Evolutionary conservation across 92 coral and sea anemone genomes (phyloP).

Genomic region (Palythoa grandis): DNA sequence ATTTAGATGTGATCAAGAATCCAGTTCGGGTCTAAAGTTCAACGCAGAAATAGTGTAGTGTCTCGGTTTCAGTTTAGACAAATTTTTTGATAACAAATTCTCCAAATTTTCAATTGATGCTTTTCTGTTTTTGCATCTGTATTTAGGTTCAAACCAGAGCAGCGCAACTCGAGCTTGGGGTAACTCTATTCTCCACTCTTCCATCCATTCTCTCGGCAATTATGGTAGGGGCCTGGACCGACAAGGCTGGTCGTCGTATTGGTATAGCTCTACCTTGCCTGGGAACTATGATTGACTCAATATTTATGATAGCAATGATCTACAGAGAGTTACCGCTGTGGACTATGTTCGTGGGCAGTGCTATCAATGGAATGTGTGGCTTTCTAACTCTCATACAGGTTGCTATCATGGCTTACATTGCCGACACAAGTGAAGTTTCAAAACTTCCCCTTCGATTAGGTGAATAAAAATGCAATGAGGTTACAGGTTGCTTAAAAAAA

Average conservation of each 20-base stretch:
- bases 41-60: no score
- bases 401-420: slow-evolving; percentile 69
- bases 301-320: slow-evolving; percentile 43
- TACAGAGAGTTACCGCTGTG: slow-evolving; percentile 50
- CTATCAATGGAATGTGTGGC: slow-evolving; percentile 64
- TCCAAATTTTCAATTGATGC: background rate
- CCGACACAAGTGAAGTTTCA: slow-evolving; percentile 58
- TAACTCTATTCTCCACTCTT: slow-evolving; percentile 37
- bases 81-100: no score
- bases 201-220: slow-evolving; percentile 48
- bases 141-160: slow-evolving; percentile 61
- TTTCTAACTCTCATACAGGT: slow-evolving; percentile 59
- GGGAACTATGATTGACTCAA: slow-evolving; percentile 58
- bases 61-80: no score
- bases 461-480: background rate
- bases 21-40: no score
- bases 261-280: slow-evolving; percentile 51
- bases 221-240: slow-evolving; percentile 65
- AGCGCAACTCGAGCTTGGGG: slow-evolving; percentile 45
- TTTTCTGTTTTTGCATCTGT: background rate
- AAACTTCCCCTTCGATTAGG: slow-evolving; percentile 65
- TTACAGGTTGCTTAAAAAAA: no score
- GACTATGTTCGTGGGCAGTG: slow-evolving; percentile 60
- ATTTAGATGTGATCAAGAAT: no score
- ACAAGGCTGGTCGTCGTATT: slow-evolving; percentile 61